Evolutionary conservation across 2,113 vertebrate genomes (phyloP), one percentile per base, ranked within the genome.

Genomic region (Antechinus flavipes): DNA sequence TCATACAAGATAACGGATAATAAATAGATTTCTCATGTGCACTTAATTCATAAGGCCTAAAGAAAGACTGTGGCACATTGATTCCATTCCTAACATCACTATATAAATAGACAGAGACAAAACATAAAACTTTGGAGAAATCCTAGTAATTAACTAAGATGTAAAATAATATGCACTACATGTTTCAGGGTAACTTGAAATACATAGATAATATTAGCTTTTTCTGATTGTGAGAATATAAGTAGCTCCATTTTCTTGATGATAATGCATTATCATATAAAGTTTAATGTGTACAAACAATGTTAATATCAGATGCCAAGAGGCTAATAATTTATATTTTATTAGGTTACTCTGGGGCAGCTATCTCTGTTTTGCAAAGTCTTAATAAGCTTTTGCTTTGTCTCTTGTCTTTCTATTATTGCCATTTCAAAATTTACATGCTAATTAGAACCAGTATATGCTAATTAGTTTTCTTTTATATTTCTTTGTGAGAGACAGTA

Each of bases 401-500:
- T 93, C n/a, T 95, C 94, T 96, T 93, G 56, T 96, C 91, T 89
- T 90, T 95, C 47, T 93, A 96, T 91, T 94, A 19, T 27, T 76
- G 26, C 93, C 54, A 56, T 35, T 93, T 27, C n/a, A 90, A 10
- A 97, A 91, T 96, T 93, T 95, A 91, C 97, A 92, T 94, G 25
- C 23, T 97, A 90, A 96, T 96, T 97, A 97, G 89, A 97, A 93
- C 42, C 23, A 42, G 8, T 19, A 30, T 6, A 68, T 47, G 53
- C 12, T 95, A 96, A 95, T 96, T 97, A 95, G 3, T 42, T 96
- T 97, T 47, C 55, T 96, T 8, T 93, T 92, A 23, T 50, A 90
- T 91, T 97, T 96, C n/a, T 89, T 94, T 93, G 54, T 92, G 56
- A 95, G 90, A 56, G 52, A 54, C 46, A 97, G 5, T 95, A 91